phyloP scores from a whole-genome alignment of 2,113 vertebrate genomes.

The Anseranas semipalmata region DNA sequence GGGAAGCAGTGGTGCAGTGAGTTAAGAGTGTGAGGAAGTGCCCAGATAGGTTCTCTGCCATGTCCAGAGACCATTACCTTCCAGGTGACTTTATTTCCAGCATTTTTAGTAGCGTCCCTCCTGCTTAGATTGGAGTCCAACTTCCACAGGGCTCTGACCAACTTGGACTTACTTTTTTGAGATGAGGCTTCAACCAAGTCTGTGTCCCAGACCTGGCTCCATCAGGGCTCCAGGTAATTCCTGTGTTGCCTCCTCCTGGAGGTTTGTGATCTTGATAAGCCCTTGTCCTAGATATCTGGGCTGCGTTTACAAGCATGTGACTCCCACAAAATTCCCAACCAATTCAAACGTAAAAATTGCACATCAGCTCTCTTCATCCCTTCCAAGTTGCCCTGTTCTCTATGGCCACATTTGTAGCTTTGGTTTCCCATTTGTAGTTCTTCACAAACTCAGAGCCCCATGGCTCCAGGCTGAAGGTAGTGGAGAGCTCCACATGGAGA shows the following conservation, averaged over 20 bases:
- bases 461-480: fast-evolving
- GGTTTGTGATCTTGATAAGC: background rate
- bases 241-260: background rate
- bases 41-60: no score
- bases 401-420: background rate
- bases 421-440: background rate
- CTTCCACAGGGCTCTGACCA: no score
- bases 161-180: no score
- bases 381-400: background rate
- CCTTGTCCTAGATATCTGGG: background rate
- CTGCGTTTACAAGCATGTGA: background rate
- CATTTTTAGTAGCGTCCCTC: no score
- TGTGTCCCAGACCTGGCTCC: no score
- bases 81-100: no score
- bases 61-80: no score
- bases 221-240: background rate
- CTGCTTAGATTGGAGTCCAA: no score
- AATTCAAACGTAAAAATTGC: background rate
- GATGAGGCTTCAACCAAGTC: no score
- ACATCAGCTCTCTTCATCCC: background rate
- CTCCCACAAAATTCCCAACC: background rate
- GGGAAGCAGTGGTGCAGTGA: no score
- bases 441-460: background rate
- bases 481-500: background rate
- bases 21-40: no score